phyloP scores from a whole-genome alignment of 2,113 vertebrate species.

The Calonectris borealis region DNA sequence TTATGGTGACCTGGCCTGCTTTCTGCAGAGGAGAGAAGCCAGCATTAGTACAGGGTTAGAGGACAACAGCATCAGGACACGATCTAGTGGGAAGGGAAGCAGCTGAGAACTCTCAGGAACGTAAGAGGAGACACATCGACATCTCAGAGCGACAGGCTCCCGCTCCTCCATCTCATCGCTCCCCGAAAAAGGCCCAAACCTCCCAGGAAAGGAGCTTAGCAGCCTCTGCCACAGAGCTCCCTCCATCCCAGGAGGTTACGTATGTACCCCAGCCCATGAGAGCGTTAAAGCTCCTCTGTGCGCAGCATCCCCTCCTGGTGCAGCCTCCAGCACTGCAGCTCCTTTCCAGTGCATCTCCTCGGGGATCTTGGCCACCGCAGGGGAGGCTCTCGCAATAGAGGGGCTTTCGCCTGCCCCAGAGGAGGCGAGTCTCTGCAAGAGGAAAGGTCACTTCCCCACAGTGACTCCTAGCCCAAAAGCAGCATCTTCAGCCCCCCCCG shows the following conservation, averaged over 20 bases:
- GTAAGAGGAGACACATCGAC: neutral
- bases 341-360: neutral
- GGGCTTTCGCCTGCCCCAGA: accelerated
- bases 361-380: neutral
- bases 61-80: neutral
- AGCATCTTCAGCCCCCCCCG: neutral
- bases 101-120: neutral
- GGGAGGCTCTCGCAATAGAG: neutral
- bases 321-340: neutral
- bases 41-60: conserved; percentile 63
- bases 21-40: conserved; percentile 75
- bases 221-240: neutral
- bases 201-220: neutral
- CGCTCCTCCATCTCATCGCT: neutral
- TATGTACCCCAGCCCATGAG: neutral
- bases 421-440: neutral
- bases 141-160: neutral
- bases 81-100: neutral
- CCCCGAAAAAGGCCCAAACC: neutral
- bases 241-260: neutral
- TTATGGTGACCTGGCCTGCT: conserved; percentile 72
- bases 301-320: neutral
- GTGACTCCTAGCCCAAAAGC: conserved; percentile 10
- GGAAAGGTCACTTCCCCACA: conserved; percentile 33
- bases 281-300: neutral